Evolutionary conservation across 1,140 invertebrate species (phyloP), one percentile per base, ranked within the genome.

Genomic region (Atta cephalotes): DNA sequence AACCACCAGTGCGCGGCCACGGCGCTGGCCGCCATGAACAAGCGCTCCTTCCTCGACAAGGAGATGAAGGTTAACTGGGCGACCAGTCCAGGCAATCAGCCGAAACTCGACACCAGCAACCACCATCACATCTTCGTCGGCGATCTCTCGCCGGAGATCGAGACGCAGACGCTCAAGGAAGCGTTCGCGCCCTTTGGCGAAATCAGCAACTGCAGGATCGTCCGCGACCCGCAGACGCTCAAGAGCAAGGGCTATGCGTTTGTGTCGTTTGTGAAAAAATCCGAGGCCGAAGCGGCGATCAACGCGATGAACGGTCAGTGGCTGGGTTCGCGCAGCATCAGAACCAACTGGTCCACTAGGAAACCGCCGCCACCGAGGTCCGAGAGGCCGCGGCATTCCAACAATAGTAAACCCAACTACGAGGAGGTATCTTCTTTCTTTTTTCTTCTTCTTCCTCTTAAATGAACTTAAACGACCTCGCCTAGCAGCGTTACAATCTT

Each of bases 61-160:
- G 99, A 99, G 96, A 99, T 99, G 98, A 99, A 99, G 97, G 99
- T 99, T 89, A 99, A 99, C 97, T 99, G 99, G 99, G 99, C 98
- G 93, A 99, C 97, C 88, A 98, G 98, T 95, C 99, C 99, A 87
- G 99, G 98, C 88, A 99, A 99, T 96, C 98, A 99, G 95, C 98
- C 98, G 79, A 99, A 99, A 96, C 98, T 98, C 95, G 99, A 99
- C 96, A 99, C 99, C 31, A 99, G 98, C 95, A 99, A 99, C 94
- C 98, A 99, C 95, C 98, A 99, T 96, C 99, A 99, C 96, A 99
- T 99, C 96, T 99, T 99, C 95, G 99, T 99, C 70, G 99, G 99
- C 90, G 99, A 99, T 96, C 96, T 99, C 66, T 99, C 99, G 95
- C 98, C 99, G 45, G 99, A 99, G 96, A 99, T 99, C 87, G 99